phyloP scores from a whole-genome alignment of 1,140 invertebrate genomes.

The Neotoxoptera formosana region DNA sequence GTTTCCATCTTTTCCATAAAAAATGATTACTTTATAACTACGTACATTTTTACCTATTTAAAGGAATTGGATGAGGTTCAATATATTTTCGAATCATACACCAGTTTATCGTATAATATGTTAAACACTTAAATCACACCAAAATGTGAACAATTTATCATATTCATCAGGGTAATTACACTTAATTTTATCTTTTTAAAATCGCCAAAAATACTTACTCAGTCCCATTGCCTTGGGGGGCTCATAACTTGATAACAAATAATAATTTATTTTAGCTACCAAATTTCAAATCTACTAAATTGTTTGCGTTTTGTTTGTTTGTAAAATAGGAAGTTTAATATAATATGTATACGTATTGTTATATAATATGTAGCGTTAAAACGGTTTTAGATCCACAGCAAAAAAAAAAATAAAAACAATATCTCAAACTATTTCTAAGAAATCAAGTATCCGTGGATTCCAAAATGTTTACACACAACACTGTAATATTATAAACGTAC shows the following conservation, averaged over 20 bases:
- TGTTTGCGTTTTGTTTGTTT: background rate
- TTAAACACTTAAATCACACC: too few species aligned
- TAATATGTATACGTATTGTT: background rate
- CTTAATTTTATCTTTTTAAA: background rate
- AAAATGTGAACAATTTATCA: background rate
- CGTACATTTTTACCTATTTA: background rate
- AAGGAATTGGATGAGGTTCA: background rate
- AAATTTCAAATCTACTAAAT: background rate
- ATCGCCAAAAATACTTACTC: background rate
- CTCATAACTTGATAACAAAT: background rate
- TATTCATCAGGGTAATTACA: rapidly evolving
- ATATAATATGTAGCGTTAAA: background rate
- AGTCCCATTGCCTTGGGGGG: background rate
- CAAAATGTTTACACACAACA: background rate
- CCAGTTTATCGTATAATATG: too few species aligned
- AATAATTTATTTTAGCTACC: background rate
- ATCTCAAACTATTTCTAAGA: background rate
- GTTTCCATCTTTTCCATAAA: background rate
- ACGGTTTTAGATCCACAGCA: background rate
- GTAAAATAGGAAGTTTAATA: background rate
- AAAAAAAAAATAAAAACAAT: background rate
- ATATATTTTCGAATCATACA: background rate
- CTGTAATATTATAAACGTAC: background rate
- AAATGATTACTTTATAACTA: background rate
- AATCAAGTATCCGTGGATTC: background rate